phyloP scores from a whole-genome alignment of 2,888 invertebrate species.

The Heterodera filipjevi region DNA sequence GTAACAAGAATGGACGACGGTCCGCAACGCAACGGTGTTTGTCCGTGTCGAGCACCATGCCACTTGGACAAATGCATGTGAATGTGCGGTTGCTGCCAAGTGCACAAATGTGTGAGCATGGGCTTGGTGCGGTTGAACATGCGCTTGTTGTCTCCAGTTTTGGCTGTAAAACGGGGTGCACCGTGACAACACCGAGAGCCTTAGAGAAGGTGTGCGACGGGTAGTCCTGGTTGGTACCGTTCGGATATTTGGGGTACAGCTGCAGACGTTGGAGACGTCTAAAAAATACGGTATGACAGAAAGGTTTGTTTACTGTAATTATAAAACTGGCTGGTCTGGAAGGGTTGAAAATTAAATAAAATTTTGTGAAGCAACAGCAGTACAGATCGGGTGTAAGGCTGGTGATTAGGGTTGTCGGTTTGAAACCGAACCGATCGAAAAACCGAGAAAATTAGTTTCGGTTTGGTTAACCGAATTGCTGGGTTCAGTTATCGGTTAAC shows the following conservation, averaged over 20 bases:
- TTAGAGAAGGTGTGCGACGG: constrained; percentile 86
- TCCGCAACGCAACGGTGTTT: constrained; percentile 70
- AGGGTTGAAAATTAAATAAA: no score
- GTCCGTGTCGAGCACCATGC: constrained; percentile 67
- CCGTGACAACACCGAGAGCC: constrained; percentile 90
- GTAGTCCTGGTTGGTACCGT: constrained; percentile 61
- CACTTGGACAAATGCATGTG: constrained; percentile 88
- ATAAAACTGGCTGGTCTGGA: neutral
- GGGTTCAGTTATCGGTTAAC: no score
- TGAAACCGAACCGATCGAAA: no score
- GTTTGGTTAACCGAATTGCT: no score
- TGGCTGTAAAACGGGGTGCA: constrained; percentile 91
- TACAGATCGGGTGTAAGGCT: no score
- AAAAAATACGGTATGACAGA: constrained; percentile 19
- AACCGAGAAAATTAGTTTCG: no score
- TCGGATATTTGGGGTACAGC: constrained; percentile 64
- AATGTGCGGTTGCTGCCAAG: constrained; percentile 75
- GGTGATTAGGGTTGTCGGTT: no score
- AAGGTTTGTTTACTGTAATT: neutral
- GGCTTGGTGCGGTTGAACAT: constrained; percentile 67
- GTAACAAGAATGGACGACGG: constrained; percentile 85
- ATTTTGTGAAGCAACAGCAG: no score
- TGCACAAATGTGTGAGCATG: constrained; percentile 88
- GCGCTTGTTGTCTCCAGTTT: constrained; percentile 54
- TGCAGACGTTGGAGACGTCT: constrained; percentile 56